Conservation (phyloP, 1,140 invertebrate species). For the Tetragnatha versicolor region DNA sequence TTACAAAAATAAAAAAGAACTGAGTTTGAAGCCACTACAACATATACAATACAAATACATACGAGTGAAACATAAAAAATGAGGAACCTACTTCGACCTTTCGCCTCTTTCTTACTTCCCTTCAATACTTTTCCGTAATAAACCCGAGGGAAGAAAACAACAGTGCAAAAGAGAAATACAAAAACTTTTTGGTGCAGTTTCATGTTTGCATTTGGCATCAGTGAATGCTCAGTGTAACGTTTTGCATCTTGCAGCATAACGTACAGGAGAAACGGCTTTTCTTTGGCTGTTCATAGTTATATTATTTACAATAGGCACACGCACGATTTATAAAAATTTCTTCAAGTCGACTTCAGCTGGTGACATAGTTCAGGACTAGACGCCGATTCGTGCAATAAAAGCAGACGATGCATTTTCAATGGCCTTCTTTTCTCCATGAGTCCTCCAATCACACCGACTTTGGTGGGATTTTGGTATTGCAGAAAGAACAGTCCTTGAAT, state of each 20-base stretch:
- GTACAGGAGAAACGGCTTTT: background rate
- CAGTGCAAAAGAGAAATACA: background rate
- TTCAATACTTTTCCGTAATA: constrained; percentile 10
- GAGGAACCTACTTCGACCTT: constrained; percentile 28
- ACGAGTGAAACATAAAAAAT: background rate
- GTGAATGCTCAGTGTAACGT: background rate
- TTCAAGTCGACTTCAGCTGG: background rate
- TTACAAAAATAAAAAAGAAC: background rate
- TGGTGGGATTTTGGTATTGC: too few species aligned
- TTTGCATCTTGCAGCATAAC: background rate
- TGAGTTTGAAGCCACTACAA: constrained; percentile 13
- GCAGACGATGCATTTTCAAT: background rate
- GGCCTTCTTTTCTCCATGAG: background rate
- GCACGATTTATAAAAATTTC: background rate
- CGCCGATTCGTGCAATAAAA: background rate
- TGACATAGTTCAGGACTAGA: background rate
- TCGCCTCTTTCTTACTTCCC: background rate
- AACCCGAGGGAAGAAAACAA: background rate
- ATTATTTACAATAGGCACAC: background rate
- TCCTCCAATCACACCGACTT: too few species aligned
- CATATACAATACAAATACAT: background rate
- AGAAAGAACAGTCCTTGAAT: too few species aligned
- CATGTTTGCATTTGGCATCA: constrained; percentile 1
- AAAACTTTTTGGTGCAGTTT: constrained; percentile 25
- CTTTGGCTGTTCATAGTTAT: constrained; percentile 17